phyloP scores from a whole-genome alignment of 2,797 vertebrate species.

The Alca torda region DNA sequence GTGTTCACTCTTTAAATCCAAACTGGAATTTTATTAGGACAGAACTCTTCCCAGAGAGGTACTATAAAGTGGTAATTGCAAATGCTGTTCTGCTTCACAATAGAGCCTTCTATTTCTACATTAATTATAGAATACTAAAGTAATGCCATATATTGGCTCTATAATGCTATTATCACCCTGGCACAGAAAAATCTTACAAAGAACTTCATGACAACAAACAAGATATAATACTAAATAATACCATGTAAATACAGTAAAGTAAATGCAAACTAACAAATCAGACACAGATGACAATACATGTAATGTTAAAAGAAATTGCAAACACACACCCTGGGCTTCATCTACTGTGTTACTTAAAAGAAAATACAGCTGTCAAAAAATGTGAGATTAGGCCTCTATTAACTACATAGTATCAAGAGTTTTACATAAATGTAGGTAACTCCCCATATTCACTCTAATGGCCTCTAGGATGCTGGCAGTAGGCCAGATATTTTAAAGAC shows the following conservation, averaged over 20 bases:
- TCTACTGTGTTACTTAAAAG: background rate
- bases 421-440: background rate
- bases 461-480: background rate
- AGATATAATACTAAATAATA: background rate
- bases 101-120: background rate
- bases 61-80: slow-evolving; percentile 33
- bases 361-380: background rate
- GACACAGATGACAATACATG: background rate
- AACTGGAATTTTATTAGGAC: slow-evolving; percentile 45
- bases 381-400: background rate
- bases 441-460: background rate
- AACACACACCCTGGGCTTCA: background rate
- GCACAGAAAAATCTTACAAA: background rate
- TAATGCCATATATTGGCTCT: background rate
- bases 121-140: slow-evolving; percentile 24
- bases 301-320: background rate
- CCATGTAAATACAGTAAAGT: background rate
- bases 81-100: slow-evolving; percentile 17
- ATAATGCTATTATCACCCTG: background rate
- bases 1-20: slow-evolving; percentile 40
- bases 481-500: background rate
- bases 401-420: background rate
- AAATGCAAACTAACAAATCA: background rate
- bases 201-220: background rate
- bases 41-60: slow-evolving; percentile 31